These are phyloP conservation scores for Polydrusus cervinus DNA, from an alignment of 2,888 invertebrate species.

Conservation along the genomic window DNA sequence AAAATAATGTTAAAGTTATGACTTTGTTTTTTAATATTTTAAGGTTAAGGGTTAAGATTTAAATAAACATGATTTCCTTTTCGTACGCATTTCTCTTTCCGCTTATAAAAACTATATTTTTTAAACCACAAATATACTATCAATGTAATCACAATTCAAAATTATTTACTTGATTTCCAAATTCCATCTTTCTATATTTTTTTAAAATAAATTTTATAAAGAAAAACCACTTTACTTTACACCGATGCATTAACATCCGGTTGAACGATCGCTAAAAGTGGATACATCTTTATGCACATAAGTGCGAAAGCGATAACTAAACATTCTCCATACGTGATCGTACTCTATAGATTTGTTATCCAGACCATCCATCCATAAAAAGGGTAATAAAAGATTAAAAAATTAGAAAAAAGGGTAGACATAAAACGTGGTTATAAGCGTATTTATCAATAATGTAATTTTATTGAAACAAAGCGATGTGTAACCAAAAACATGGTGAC, in stretches of 20 bases:
- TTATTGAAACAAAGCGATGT: slow-evolving; percentile 17
- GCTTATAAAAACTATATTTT: background rate
- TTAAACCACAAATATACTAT: background rate
- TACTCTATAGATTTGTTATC: slow-evolving; percentile 17
- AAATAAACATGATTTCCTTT: too few relatives aligned
- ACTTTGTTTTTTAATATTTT: too few relatives aligned
- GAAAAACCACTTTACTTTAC: background rate
- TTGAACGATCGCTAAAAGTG: too few relatives aligned
- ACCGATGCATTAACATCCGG: too few relatives aligned
- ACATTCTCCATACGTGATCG: background rate
- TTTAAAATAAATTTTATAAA: background rate
- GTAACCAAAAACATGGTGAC: slow-evolving; percentile 27
- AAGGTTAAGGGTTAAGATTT: too few relatives aligned
- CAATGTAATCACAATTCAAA: background rate
- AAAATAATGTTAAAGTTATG: too few relatives aligned
- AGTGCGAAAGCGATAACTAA: too few relatives aligned
- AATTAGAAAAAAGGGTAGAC: slow-evolving; percentile 14
- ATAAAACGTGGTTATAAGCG: slow-evolving; percentile 20
- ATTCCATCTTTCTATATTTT: background rate
- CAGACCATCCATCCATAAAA: slow-evolving; percentile 39
- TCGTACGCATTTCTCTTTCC: too few relatives aligned
- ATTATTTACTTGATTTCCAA: background rate
- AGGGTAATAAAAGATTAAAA: slow-evolving; percentile 5
- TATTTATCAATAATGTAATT: slow-evolving; percentile 31
- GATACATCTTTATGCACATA: too few relatives aligned